Evolutionary conservation across 2,113 vertebrate genomes (phyloP).

Genomic region (Plestiodon gilberti): DNA sequence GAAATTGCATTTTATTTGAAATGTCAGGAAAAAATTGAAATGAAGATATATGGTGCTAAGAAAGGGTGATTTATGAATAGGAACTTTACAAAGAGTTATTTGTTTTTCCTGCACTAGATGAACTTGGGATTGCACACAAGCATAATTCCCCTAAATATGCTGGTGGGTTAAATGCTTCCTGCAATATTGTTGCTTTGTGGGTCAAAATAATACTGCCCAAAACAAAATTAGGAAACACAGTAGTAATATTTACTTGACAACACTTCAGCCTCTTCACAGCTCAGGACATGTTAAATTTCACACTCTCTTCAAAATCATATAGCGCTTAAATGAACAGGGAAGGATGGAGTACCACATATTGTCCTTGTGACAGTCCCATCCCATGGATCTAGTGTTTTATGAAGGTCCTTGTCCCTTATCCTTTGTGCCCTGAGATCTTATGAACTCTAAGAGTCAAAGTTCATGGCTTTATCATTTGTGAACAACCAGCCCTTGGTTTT

Average conservation of each 20-base stretch:
- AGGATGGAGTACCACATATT: not conserved
- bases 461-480: not conserved
- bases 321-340: not conserved
- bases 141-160: not conserved
- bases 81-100: not conserved
- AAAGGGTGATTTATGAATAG: not conserved
- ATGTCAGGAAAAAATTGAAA: not conserved
- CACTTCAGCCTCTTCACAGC: not conserved
- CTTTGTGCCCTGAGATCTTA: not conserved
- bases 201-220: not conserved
- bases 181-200: not conserved
- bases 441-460: not conserved
- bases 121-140: not conserved
- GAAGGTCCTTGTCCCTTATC: not conserved
- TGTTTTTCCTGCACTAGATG: not conserved
- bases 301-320: slow-evolving; percentile 32
- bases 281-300: not conserved
- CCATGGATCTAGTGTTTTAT: not conserved
- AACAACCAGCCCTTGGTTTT: not conserved
- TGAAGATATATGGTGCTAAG: not conserved
- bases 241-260: not conserved
- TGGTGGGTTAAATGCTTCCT: not conserved
- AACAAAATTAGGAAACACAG: not conserved
- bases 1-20: not conserved
- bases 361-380: not conserved